phyloP scores from a whole-genome alignment of 2,113 vertebrate species.

The Siniperca chuatsi region DNA sequence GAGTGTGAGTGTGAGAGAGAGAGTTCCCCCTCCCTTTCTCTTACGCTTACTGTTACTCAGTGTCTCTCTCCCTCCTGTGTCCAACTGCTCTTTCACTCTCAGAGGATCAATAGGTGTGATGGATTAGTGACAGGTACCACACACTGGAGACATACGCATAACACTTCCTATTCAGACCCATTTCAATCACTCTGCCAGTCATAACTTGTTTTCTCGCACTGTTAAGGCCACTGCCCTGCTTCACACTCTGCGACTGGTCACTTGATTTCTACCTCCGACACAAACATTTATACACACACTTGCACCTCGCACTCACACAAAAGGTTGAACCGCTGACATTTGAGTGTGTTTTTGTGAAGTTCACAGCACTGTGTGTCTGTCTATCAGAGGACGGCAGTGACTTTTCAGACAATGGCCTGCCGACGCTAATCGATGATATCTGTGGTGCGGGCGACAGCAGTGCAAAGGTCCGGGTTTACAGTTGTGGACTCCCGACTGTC shows the following conservation, averaged over 20 bases:
- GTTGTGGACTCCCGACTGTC: conserved; percentile 50
- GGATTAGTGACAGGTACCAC: conserved; percentile 74
- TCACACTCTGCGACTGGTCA: background rate
- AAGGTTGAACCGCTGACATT: conserved; percentile 72
- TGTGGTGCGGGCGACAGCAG: conserved; percentile 26
- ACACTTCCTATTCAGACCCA: conserved; percentile 64
- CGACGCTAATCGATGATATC: conserved; percentile 58
- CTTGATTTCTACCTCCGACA: conserved; percentile 27
- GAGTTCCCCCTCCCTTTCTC: background rate
- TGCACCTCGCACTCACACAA: background rate
- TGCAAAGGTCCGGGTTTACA: conserved; percentile 46
- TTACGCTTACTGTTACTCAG: conserved; percentile 18
- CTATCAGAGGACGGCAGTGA: conserved; percentile 48
- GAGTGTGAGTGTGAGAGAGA: background rate
- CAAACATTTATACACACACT: background rate
- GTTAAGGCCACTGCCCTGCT: conserved; percentile 23
- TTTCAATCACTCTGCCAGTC: conserved; percentile 69
- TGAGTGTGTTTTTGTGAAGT: conserved; percentile 72
- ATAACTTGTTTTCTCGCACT: conserved; percentile 37
- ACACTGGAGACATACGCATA: conserved; percentile 67
- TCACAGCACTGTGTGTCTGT: conserved; percentile 41
- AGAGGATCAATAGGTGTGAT: conserved; percentile 78
- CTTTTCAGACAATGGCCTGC: conserved; percentile 59
- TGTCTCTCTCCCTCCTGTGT: conserved; percentile 37
- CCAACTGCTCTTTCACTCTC: conserved; percentile 54